A percentile compares a stretch with the other conserved stretches of the same genome.
phyloP scores from a whole-genome alignment of 2,888 invertebrate species.

The Bellardia bayeri region DNA sequence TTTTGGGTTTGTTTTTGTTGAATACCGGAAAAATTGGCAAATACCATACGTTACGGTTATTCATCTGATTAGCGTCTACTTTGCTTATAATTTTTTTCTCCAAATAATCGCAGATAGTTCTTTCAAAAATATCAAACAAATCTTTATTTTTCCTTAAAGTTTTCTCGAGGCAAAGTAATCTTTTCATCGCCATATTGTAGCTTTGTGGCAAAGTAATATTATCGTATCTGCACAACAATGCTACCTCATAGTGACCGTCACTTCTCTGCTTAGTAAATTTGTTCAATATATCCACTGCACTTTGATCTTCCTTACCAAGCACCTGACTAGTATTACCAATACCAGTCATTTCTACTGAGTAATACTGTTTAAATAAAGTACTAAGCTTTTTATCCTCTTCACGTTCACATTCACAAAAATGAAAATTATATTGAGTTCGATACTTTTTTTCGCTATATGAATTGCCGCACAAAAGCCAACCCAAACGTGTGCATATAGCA shows the following conservation, averaged over 20 bases:
- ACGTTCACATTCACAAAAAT: constrained; percentile 33
- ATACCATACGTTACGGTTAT: constrained; percentile 73
- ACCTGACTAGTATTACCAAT: neutral
- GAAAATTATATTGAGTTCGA: neutral
- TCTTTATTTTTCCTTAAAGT: constrained; percentile 3
- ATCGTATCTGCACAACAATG: constrained; percentile 42
- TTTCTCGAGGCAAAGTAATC: constrained; percentile 26
- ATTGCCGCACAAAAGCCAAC: constrained; percentile 31
- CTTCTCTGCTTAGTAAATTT: constrained; percentile 17
- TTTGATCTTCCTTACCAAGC: constrained; percentile 29
- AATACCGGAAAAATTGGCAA: constrained; percentile 74
- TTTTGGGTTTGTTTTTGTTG: constrained; percentile 54
- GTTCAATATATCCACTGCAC: constrained; percentile 4
- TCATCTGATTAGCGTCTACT: neutral
- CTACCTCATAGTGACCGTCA: constrained; percentile 34
- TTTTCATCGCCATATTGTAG: constrained; percentile 44
- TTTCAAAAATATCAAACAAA: constrained; percentile 24
- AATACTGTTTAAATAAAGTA: constrained; percentile 22
- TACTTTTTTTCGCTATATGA: neutral
- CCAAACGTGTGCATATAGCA: constrained; percentile 30
- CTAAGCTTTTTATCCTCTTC: neutral
- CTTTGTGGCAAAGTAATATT: constrained; percentile 32
- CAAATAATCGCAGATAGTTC: constrained; percentile 63
- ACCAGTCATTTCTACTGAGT: constrained; percentile 12
- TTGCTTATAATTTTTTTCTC: constrained; percentile 19